Percentiles rank a stretch among this genome's conserved stretches.
Evolutionary conservation across 64 coral and sea anemone genomes (phyloP).

Genomic region (Pachyseris speciosa): DNA sequence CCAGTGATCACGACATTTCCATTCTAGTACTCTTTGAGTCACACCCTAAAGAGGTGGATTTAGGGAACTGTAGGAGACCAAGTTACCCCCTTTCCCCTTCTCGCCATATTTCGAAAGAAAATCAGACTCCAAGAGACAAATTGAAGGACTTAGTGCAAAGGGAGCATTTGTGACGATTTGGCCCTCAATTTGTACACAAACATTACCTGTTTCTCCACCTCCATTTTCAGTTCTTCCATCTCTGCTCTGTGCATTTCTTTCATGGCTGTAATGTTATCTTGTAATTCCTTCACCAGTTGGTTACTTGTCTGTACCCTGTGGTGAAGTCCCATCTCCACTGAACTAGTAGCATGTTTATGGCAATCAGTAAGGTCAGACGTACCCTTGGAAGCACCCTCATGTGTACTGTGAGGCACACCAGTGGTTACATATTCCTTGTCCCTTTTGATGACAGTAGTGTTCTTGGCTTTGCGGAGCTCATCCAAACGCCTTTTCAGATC

Average conservation of each 20-base stretch:
- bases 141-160: too few relatives aligned
- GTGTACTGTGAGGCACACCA: not conserved
- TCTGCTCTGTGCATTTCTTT: slow-evolving; percentile 40
- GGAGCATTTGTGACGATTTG: too few relatives aligned
- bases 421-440: slow-evolving; percentile 53
- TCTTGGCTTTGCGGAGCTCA: slow-evolving; percentile 63
- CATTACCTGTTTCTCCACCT: slow-evolving; percentile 22
- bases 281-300: not conserved
- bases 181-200: too few relatives aligned
- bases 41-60: too few relatives aligned
- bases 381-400: not conserved
- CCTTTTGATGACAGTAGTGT: slow-evolving; percentile 52
- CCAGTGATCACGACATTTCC: too few relatives aligned
- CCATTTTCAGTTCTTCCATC: slow-evolving; percentile 1
- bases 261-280: slow-evolving; percentile 1
- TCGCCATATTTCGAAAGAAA: too few relatives aligned
- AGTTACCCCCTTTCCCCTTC: too few relatives aligned
- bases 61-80: too few relatives aligned
- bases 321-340: not conserved
- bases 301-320: not conserved
- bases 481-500: slow-evolving; percentile 65
- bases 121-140: too few relatives aligned
- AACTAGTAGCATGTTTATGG: not conserved
- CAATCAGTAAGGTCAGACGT: not conserved
- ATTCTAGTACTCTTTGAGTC: too few relatives aligned